phyloP scores from a whole-genome alignment of 1,140 invertebrate genomes.

The Artemia franciscana region DNA sequence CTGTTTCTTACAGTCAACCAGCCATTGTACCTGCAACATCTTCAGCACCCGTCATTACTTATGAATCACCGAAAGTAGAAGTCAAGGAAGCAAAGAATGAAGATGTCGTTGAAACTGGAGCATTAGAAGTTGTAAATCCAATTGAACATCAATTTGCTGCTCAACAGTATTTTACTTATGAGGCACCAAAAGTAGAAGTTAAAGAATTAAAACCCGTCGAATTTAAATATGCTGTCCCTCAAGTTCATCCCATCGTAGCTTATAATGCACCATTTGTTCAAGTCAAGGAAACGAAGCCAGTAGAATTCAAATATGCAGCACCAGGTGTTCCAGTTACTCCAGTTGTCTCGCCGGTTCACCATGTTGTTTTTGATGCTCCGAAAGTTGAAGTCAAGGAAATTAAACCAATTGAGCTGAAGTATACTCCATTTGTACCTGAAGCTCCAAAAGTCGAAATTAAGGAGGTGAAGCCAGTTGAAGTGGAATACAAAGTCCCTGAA shows the following conservation, averaged over 20 bases:
- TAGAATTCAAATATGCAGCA: neutral
- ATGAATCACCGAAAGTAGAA: neutral
- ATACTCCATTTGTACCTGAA: neutral
- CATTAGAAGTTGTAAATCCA: too few species aligned
- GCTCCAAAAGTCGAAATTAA: neutral
- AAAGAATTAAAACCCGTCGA: neutral
- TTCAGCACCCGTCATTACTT: neutral
- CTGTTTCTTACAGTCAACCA: slow-evolving; percentile 16
- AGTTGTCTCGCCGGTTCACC: neutral
- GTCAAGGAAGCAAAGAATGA: neutral
- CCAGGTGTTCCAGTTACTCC: neutral
- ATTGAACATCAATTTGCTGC: neutral
- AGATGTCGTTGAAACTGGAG: neutral
- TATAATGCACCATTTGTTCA: neutral
- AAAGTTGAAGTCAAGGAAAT: neutral
- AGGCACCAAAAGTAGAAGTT: neutral
- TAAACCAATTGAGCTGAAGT: neutral
- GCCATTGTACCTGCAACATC: neutral
- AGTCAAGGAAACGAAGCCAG: neutral
- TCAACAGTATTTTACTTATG: neutral
- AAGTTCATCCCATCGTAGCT: neutral
- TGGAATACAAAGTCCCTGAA: neutral
- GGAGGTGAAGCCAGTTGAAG: neutral
- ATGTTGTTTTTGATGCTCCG: neutral
- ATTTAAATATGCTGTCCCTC: neutral